These are phyloP conservation scores for Chromoteleia sp. DNA, from an alignment of 2,888 invertebrate genomes.

Conservation along the genomic window DNA sequence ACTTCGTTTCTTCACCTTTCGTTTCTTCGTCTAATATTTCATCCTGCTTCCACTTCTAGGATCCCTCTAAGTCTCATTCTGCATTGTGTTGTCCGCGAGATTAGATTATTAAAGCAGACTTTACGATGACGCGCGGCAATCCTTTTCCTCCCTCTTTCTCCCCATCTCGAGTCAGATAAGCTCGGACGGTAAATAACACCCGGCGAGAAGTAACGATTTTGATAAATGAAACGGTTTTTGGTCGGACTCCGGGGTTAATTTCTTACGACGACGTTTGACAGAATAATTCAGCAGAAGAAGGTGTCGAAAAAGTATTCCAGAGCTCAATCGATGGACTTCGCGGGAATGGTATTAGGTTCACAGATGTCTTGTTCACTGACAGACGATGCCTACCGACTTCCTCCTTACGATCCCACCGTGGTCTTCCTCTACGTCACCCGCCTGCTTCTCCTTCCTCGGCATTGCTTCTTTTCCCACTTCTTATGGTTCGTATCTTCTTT, in stretches of 20 bases:
- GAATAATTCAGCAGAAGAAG: conserved; percentile 26
- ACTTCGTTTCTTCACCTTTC: conserved; percentile 66
- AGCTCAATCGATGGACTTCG: conserved; percentile 35
- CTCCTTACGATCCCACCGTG: conserved; percentile 59
- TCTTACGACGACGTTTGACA: conserved; percentile 22
- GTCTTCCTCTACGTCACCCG: conserved; percentile 69
- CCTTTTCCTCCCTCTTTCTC: conserved; percentile 25
- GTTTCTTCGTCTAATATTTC: conserved; percentile 63
- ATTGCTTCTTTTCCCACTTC: conserved; percentile 62
- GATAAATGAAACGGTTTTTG: conserved; percentile 36
- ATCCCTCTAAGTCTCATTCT: conserved; percentile 48
- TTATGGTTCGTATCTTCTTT: conserved; percentile 45
- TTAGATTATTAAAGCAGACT: conserved; percentile 66
- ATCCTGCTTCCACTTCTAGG: conserved; percentile 53
- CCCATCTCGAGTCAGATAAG: conserved; percentile 31
- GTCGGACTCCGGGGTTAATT: conserved; percentile 7
- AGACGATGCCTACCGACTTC: conserved; percentile 56
- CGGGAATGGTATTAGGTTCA: conserved; percentile 52
- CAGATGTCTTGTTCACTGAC: conserved; percentile 61
- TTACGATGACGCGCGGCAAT: conserved; percentile 52
- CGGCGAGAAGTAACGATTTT: conserved; percentile 33
- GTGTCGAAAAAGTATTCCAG: conserved; percentile 35
- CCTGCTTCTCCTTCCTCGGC: conserved; percentile 63
- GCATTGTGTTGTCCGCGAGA: conserved; percentile 65
- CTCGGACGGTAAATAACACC: conserved; percentile 4